Conservation (phyloP, 2,888 invertebrate species). For the Trilocha varians region DNA sequence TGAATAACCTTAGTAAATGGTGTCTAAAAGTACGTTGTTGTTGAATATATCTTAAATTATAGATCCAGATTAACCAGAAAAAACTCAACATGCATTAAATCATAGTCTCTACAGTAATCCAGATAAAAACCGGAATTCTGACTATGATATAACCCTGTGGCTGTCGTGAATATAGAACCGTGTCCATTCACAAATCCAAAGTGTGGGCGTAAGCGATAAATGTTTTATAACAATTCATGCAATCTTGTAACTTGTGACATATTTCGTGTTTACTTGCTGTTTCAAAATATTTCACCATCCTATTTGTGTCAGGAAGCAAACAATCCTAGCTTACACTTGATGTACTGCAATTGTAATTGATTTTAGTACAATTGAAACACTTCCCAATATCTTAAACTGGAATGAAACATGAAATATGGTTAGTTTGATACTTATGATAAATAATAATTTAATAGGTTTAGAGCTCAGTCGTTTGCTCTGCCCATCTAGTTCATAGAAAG, state of each 20-base stretch:
- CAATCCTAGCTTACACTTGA: too few relatives aligned
- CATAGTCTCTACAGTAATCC: neutral
- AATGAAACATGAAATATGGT: too few relatives aligned
- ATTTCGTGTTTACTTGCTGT: constrained; percentile 2
- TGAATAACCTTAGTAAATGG: too few relatives aligned
- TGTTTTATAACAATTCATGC: constrained; percentile 37
- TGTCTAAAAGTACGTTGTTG: neutral
- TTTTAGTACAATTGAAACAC: too few relatives aligned
- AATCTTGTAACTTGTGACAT: constrained; percentile 14
- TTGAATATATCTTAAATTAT: neutral
- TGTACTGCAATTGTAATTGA: too few relatives aligned
- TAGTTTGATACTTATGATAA: too few relatives aligned
- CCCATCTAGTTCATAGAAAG: too few relatives aligned
- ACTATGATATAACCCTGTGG: neutral
- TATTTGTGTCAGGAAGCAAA: neutral
- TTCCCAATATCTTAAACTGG: too few relatives aligned
- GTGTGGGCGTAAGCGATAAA: constrained; percentile 45
- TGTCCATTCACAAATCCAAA: constrained; percentile 53
- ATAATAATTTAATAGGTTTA: too few relatives aligned
- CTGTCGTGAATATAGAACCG: constrained; percentile 8
- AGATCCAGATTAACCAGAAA: neutral
- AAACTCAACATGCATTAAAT: neutral
- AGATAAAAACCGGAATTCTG: neutral
- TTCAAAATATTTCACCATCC: neutral
- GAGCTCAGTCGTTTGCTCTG: too few relatives aligned